phyloP scores from a whole-genome alignment of 2,888 invertebrate species.

The Fabriciana adippe region DNA sequence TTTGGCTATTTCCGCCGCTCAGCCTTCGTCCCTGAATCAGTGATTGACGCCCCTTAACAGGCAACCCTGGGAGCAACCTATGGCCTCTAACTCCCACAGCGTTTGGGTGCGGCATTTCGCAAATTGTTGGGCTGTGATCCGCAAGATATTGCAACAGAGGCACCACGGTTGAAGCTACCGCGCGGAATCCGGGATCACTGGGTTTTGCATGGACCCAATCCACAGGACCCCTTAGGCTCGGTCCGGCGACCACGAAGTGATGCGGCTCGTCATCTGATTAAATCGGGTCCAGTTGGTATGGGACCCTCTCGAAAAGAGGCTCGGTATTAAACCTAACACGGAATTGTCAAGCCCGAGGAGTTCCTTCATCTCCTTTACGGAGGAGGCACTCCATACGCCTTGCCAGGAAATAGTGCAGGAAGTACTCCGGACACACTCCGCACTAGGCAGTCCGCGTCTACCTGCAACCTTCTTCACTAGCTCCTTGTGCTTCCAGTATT shows the following conservation, averaged over 20 bases:
- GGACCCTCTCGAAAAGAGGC: conserved; percentile 32
- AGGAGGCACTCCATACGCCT: conserved; percentile 40
- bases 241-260: background rate
- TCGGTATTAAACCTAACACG: background rate
- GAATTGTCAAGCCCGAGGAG: conserved; percentile 24
- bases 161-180: background rate
- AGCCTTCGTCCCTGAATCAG: no score
- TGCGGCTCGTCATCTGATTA: conserved; percentile 29
- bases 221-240: background rate
- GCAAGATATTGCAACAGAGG: conserved; percentile 34
- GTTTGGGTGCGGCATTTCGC: no score
- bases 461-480: conserved; percentile 39
- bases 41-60: no score
- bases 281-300: conserved; percentile 39
- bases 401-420: conserved; percentile 43
- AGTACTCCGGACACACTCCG: conserved; percentile 30
- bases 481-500: conserved; percentile 43
- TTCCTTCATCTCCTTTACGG: conserved; percentile 28
- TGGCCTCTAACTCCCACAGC: conserved; percentile 57
- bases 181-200: background rate
- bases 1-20: conserved; percentile 67
- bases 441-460: conserved; percentile 39
- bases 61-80: conserved; percentile 61
- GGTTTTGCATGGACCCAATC: background rate
- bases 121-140: no score